Evolutionary conservation across 2,113 vertebrate genomes (phyloP), one percentile per base, ranked within the genome.

Genomic region (Phrynosoma platyrhinos): DNA sequence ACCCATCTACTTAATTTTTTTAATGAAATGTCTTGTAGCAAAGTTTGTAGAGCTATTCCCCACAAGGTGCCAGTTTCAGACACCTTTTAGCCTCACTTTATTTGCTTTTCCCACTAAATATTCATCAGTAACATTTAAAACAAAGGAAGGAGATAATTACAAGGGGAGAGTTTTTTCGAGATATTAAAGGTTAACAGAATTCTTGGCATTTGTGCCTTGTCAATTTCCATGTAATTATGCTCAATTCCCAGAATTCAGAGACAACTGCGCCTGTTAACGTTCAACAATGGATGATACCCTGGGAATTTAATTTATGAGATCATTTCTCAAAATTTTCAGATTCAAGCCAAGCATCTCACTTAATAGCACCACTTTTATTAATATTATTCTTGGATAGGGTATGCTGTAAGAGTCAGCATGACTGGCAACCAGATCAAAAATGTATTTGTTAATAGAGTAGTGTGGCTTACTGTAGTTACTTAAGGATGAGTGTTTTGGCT

Each of bases 121-220:
- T 97, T 97, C 96, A 97, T 95, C 94, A 94, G 96, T 96, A 97
- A 96, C 97, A 97, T 97, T 97, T 97, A 96, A 97, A 94, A 97
- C 97, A 97, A 96, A 97, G 93, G 94, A 92, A 97, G 95, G 92
- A 96, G 96, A 97, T 97, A 97, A 97, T 97, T 97, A 97, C 94
- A 96, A 96, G 95, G 94, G 94, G 95, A 94, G 94, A 96, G 90
- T 23, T 62, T 95, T 97, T 95, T 95, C 90, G 93, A 96, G 92
- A 94, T 96, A 97, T 94, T 96, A 97, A 97, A 97, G 96, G 97
- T 97, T 97, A 97, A 97, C 97, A 96, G 96, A 96, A 97, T 97
- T 97, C 96, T 97, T 97, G 96, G 96, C 97, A 97, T 97, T 97
- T 97, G 95, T 97, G 97, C 95, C 95, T 91, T 97, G 97, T 97